A percentile compares a stretch with the other conserved stretches of the same genome.
phyloP scores from a whole-genome alignment of 2,797 vertebrate species.

The Helostoma temminkii region DNA sequence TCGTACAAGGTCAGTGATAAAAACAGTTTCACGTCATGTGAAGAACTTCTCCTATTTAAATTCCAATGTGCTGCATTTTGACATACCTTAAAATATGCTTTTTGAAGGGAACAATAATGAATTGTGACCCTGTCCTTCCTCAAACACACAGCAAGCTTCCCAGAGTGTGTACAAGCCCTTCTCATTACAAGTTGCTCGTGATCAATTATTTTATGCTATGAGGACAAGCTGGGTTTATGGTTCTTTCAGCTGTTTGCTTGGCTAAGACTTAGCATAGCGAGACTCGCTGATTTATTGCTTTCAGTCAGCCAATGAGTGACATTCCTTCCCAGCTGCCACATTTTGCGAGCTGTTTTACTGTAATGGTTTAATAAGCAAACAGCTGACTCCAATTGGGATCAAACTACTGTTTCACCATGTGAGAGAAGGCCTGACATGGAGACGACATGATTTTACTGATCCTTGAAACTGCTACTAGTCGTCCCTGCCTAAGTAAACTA shows the following conservation, averaged over 20 bases:
- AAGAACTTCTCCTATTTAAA: neutral
- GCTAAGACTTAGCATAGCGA: conserved; percentile 25
- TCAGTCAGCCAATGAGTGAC: conserved; percentile 34
- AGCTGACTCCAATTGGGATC: conserved; percentile 55
- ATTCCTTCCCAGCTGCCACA: conserved; percentile 49
- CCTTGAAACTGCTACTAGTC: conserved; percentile 18
- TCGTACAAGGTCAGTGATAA: conserved; percentile 8
- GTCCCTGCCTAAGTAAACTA: conserved; percentile 29
- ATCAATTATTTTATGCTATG: conserved; percentile 33
- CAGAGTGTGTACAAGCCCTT: conserved; percentile 12
- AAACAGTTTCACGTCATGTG: neutral
- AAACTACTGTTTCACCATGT: conserved; percentile 48
- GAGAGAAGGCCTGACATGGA: conserved; percentile 27
- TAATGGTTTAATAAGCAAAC: conserved; percentile 54
- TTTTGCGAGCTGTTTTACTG: conserved; percentile 29
- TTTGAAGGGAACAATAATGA: neutral
- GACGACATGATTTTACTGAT: conserved; percentile 36
- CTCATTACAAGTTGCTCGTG: conserved; percentile 21
- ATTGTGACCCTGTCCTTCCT: neutral
- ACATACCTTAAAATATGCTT: neutral
- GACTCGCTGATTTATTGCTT: conserved; percentile 30
- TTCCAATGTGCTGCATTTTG: neutral
- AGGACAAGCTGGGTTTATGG: conserved; percentile 45
- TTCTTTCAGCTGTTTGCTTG: conserved; percentile 53
- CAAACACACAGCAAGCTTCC: neutral